Percentiles rank a stretch among this genome's conserved stretches.
Conservation (phyloP, 2,888 invertebrate genomes). For the Liodrosophila aerea region DNA sequence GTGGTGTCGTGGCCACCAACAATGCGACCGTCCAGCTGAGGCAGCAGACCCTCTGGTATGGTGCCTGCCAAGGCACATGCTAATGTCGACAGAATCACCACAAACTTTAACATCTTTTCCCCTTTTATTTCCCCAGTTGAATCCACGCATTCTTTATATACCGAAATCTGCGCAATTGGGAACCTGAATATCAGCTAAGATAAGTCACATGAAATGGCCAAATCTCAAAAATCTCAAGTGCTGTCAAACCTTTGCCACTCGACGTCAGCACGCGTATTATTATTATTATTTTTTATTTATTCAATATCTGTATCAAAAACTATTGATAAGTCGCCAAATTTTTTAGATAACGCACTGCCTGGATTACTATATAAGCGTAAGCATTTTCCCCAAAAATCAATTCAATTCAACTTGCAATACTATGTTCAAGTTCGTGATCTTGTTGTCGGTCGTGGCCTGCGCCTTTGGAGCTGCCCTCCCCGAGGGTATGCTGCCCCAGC, state of each 20-base stretch:
- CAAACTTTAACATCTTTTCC: conserved; percentile 61
- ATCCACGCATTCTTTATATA: conserved; percentile 33
- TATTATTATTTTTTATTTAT: background rate
- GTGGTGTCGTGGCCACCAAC: conserved; percentile 74
- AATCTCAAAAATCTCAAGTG: conserved; percentile 4
- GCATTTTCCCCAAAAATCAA: conserved; percentile 9
- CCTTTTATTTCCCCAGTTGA: too few species aligned
- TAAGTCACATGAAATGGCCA: conserved; percentile 4
- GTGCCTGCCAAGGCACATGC: conserved; percentile 62
- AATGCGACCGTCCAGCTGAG: conserved; percentile 78
- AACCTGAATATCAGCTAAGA: background rate
- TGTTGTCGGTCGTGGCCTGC: conserved; percentile 61
- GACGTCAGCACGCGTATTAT: background rate
- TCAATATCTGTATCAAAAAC: conserved; percentile 17
- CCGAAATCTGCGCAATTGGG: background rate
- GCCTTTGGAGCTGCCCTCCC: conserved; percentile 64
- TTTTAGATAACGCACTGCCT: conserved; percentile 8
- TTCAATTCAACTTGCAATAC: conserved; percentile 21
- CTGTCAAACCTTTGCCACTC: conserved; percentile 1
- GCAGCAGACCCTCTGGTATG: conserved; percentile 68
- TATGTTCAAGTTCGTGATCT: conserved; percentile 70
- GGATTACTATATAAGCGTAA: conserved; percentile 21
- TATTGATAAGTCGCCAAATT: conserved; percentile 12
- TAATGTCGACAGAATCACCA: conserved; percentile 49
- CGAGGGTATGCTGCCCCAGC: conserved; percentile 64